Conservation (phyloP, 2,888 invertebrate genomes). For the Nipponacmea schrenckii region DNA sequence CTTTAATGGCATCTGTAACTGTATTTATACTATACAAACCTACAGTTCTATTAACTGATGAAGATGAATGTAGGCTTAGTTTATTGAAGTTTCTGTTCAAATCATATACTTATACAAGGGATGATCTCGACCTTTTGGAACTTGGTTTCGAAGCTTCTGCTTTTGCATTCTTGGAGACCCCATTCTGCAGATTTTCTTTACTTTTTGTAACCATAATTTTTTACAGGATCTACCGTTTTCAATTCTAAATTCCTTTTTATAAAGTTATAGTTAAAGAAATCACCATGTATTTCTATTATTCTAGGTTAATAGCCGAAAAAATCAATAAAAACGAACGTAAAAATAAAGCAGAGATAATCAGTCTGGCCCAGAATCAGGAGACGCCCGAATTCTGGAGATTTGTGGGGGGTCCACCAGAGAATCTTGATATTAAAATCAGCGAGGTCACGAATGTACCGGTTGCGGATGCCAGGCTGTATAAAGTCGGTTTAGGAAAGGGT, state of each 20-base stretch:
- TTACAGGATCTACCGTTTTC: too few relatives aligned
- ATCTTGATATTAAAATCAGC: conserved; percentile 33
- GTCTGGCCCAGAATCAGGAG: conserved; percentile 85
- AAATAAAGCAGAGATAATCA: conserved; percentile 88
- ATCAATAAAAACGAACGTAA: conserved; percentile 98
- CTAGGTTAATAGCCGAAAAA: conserved; percentile 91
- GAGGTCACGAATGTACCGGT: not conserved
- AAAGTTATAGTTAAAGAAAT: too few relatives aligned
- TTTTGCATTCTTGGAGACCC: too few relatives aligned
- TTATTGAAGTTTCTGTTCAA: too few relatives aligned
- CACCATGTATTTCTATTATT: conserved; percentile 10
- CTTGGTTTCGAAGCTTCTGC: too few relatives aligned
- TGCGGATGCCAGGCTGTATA: conserved; percentile 82
- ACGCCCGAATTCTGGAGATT: conserved; percentile 85
- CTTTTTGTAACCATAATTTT: conserved; percentile 2
- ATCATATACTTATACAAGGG: too few relatives aligned
- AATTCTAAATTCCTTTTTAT: too few relatives aligned
- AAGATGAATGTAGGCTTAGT: too few relatives aligned
- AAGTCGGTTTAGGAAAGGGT: conserved; percentile 97
- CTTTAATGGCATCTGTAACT: not conserved
- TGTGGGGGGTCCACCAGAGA: conserved; percentile 70
- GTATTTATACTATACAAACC: not conserved
- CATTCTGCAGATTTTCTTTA: not conserved
- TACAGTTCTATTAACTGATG: too few relatives aligned
- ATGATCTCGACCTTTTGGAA: too few relatives aligned